Percentiles rank a stretch among this genome's conserved stretches.
These are phyloP conservation scores for Cricetomys ansorgei DNA, from an alignment of 2,113 vertebrate species.

Conservation along the genomic window DNA sequence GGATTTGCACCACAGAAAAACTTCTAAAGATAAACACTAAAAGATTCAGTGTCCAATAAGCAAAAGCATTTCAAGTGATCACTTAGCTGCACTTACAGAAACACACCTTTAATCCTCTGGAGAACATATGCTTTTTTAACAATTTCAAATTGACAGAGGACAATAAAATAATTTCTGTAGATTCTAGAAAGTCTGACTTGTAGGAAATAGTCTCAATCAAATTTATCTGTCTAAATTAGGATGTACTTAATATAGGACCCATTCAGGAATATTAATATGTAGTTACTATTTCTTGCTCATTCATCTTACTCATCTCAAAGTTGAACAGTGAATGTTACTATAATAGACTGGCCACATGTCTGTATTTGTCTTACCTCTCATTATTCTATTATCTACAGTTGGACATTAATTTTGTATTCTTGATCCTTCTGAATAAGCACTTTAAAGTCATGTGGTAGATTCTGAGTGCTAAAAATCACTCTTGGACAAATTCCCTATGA, in stretches of 20 bases:
- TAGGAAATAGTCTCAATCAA: not conserved
- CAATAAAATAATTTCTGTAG: not conserved
- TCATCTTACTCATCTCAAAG: not conserved
- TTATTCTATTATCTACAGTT: fast-evolving
- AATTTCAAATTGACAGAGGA: not conserved
- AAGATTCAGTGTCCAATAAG: not conserved
- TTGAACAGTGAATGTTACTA: not conserved
- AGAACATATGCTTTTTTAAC: not conserved
- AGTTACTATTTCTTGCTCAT: not conserved
- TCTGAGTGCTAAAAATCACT: not conserved
- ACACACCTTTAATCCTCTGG: not conserved
- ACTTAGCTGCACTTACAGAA: not conserved
- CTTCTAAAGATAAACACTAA: not conserved
- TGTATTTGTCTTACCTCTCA: not conserved
- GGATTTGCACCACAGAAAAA: not conserved
- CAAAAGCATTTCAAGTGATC: not conserved
- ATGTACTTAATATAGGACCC: not conserved
- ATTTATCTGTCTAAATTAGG: not conserved
- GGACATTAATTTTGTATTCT: not conserved
- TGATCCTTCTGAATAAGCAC: not conserved
- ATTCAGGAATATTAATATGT: not conserved
- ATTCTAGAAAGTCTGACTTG: not conserved
- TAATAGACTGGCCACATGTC: fast-evolving
- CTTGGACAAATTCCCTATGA: not conserved
- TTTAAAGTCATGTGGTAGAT: not conserved